Evolutionary conservation across 1,140 invertebrate genomes (phyloP), one percentile per base, ranked within the genome.

Genomic region (Hermetia illucens): DNA sequence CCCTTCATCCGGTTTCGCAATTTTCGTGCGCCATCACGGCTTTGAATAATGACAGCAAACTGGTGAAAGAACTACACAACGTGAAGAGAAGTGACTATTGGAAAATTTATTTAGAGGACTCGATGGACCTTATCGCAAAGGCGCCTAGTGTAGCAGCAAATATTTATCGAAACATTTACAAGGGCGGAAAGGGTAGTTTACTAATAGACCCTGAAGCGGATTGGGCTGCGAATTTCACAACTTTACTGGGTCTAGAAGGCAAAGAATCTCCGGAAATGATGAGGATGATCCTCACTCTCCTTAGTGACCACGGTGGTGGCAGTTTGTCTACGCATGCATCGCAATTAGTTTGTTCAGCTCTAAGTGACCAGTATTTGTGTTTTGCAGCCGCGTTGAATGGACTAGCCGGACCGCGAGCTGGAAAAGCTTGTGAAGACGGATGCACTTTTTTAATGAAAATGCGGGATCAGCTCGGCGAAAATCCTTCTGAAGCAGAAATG

Each of bases 81-180:
- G 44, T 2, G 31, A 31, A 44, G 4, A 45, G 44, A 16, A 9
- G 21, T 0, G 43, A 47, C n/a, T 53, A 52, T 36, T 55, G 50
- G 47, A 80, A 95, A 69, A 77, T 78, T 49, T 65, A 75, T 1
- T 93, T 87, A 64, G 91, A 97, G 65, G 92, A 97, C 62, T 69
- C 83, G 1, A 92, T 96, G 84, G 84, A 94, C 61, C 62, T 96
- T 42, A 90, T 94, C 52, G 91, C 90, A 19, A 94, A 94, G 59
- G 58, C 96, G 41, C 87, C 89, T 1, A 82, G 85, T 8, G 75
- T 96, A 8, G 90, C 91, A 9, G 86, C 92, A 0, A 82, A 83
- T 1, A 95, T 97, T 43, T 97, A 96, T 62, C 69, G 79, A 39
- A 93, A 91, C 55, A 65, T 82, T 8, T 92, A 82, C 63, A 69